Percentiles rank a stretch among this genome's conserved stretches.
Conservation (phyloP, 2,797 vertebrate species). For the Cichlasoma orientale region DNA sequence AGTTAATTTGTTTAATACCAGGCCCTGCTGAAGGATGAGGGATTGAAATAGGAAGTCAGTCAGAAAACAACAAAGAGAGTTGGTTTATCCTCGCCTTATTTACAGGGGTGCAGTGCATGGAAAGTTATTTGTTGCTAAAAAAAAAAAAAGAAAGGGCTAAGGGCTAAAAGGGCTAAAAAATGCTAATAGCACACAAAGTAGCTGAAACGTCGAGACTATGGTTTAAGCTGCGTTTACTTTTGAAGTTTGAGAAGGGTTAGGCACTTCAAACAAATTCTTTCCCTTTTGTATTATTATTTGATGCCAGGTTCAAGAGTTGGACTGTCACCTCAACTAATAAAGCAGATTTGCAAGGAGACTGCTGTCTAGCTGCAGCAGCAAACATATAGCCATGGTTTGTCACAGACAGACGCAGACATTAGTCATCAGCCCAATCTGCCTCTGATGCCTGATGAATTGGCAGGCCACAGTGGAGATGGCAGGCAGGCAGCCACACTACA, state of each 20-base stretch:
- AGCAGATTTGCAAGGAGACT: constrained; percentile 34
- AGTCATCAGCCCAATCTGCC: constrained; percentile 64
- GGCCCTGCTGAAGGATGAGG: constrained; percentile 48
- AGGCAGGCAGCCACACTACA: constrained; percentile 60
- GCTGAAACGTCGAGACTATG: constrained; percentile 1
- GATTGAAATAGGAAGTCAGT: constrained; percentile 62
- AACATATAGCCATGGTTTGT: constrained; percentile 37
- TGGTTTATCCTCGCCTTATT: constrained; percentile 55
- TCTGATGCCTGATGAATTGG: constrained; percentile 72
- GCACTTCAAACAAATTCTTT: constrained; percentile 21
- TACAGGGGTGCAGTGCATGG: constrained; percentile 8
- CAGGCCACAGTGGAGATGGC: constrained; percentile 53
- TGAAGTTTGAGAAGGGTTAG: background rate
- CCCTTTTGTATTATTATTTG: constrained; percentile 26
- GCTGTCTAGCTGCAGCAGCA: constrained; percentile 30
- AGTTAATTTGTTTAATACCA: constrained; percentile 74
- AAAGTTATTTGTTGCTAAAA: constrained; percentile 1
- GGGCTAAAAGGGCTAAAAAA: background rate
- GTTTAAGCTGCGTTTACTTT: background rate
- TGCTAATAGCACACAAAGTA: background rate
- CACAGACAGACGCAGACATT: constrained; percentile 55
- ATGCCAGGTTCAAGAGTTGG: constrained; percentile 34
- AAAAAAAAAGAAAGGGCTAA: background rate
- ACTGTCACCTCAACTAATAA: constrained; percentile 55
- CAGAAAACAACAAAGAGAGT: constrained; percentile 46